These are phyloP conservation scores for Epinotia brunnichana DNA, from an alignment of 2,888 invertebrate species.

Conservation along the genomic window DNA sequence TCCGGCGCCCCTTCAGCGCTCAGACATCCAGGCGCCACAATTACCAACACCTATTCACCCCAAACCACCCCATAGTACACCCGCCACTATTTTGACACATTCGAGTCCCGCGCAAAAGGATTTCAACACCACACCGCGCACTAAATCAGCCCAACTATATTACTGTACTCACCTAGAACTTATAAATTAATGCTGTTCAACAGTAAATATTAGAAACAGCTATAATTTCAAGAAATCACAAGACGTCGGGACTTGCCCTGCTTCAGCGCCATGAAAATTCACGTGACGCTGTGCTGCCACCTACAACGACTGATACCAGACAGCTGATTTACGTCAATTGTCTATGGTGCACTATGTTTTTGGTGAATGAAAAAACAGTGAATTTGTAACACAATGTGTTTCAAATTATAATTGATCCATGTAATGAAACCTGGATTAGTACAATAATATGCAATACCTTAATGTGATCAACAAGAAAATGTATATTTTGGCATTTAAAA, in stretches of 20 bases:
- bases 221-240: slow-evolving; percentile 82
- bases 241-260: slow-evolving; percentile 84
- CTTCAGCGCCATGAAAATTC: slow-evolving; percentile 85
- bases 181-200: slow-evolving; percentile 79
- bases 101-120: slow-evolving; percentile 74
- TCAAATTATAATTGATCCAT: neutral
- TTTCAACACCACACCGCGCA: slow-evolving; percentile 48
- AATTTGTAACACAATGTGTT: neutral
- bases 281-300: slow-evolving; percentile 86
- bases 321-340: slow-evolving; percentile 84
- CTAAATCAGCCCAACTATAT: slow-evolving; percentile 50
- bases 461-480: neutral
- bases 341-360: slow-evolving; percentile 65
- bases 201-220: slow-evolving; percentile 78
- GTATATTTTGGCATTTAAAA: neutral
- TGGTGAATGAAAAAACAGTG: neutral
- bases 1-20: slow-evolving; percentile 66
- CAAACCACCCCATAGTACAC: slow-evolving; percentile 69
- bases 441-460: neutral
- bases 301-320: slow-evolving; percentile 77
- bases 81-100: slow-evolving; percentile 75
- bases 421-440: neutral
- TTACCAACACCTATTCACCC: slow-evolving; percentile 66
- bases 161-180: slow-evolving; percentile 75
- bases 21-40: slow-evolving; percentile 77